These are phyloP conservation scores for Siniperca undulata DNA, from an alignment of 2,797 vertebrate genomes.

Conservation along the genomic window DNA sequence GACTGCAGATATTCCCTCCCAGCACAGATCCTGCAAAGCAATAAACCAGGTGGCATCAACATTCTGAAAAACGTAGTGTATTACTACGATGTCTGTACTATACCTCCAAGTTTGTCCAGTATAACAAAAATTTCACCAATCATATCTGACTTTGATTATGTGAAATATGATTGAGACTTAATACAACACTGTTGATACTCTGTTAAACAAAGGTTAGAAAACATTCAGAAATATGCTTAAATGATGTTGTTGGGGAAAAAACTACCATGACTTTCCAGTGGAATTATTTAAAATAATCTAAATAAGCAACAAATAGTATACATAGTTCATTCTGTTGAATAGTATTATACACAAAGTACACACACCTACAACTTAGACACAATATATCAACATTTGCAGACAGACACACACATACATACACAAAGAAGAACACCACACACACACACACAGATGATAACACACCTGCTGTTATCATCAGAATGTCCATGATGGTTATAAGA, in stretches of 20 bases:
- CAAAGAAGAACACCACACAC: slow-evolving; percentile 33
- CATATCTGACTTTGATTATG: neutral
- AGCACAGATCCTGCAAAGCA: neutral
- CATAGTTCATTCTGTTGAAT: neutral
- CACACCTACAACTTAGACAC: neutral
- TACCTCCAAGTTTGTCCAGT: neutral
- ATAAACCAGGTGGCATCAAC: neutral
- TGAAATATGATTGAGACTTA: neutral
- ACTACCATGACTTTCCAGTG: neutral
- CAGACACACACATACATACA: slow-evolving; percentile 8
- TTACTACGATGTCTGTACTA: neutral
- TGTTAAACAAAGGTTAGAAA: neutral
- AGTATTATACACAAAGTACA: neutral
- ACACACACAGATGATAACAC: slow-evolving; percentile 47
- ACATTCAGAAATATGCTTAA: neutral
- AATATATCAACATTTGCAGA: slow-evolving; percentile 26
- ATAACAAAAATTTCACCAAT: neutral
- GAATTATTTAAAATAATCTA: neutral
- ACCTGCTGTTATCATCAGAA: slow-evolving; percentile 73
- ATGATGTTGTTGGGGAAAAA: neutral
- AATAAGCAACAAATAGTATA: neutral
- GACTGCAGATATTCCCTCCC: neutral
- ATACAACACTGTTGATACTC: neutral
- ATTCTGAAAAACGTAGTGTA: neutral
- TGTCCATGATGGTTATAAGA: slow-evolving; percentile 73